phyloP scores from a whole-genome alignment of 2,797 vertebrate species.

The Paratrypauchen microcephalus region DNA sequence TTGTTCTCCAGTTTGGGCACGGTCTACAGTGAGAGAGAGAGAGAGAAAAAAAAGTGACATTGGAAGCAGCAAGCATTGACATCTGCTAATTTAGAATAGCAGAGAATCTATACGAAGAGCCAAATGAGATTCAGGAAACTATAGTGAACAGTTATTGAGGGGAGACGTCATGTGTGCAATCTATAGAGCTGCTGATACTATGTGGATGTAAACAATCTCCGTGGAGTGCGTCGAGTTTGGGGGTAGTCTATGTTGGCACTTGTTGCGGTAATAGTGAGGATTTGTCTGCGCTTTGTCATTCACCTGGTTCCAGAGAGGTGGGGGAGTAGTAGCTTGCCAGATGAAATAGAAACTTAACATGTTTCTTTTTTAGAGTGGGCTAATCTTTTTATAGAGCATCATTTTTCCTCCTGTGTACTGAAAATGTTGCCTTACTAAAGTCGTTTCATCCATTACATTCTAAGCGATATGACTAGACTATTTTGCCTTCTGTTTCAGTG shows the following conservation, averaged over 20 bases:
- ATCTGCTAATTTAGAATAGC: not conserved
- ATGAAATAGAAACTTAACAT: not conserved
- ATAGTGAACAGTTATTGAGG: not conserved
- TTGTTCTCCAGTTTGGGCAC: not conserved
- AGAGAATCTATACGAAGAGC: not conserved
- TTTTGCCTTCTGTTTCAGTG: not conserved
- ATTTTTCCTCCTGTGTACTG: too few relatives aligned
- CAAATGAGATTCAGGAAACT: not conserved
- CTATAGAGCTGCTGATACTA: not conserved
- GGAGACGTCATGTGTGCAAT: not conserved
- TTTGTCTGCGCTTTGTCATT: slow-evolving; percentile 6
- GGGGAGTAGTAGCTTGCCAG: not conserved
- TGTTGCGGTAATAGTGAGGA: not conserved
- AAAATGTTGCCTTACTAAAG: too few relatives aligned
- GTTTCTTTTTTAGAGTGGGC: not conserved
- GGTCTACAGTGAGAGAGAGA: not conserved
- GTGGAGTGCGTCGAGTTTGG: not conserved
- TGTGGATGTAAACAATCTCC: not conserved
- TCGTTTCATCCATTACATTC: not conserved
- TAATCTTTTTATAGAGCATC: too few relatives aligned
- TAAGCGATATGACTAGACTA: not conserved
- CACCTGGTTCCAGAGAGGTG: slow-evolving; percentile 3
- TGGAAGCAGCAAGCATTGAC: not conserved
- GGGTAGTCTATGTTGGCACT: not conserved
- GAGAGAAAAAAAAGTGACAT: not conserved